Base-by-base conservation (phyloP, 1,140 invertebrate species). In the Sarcophaga bullata region DNA sequence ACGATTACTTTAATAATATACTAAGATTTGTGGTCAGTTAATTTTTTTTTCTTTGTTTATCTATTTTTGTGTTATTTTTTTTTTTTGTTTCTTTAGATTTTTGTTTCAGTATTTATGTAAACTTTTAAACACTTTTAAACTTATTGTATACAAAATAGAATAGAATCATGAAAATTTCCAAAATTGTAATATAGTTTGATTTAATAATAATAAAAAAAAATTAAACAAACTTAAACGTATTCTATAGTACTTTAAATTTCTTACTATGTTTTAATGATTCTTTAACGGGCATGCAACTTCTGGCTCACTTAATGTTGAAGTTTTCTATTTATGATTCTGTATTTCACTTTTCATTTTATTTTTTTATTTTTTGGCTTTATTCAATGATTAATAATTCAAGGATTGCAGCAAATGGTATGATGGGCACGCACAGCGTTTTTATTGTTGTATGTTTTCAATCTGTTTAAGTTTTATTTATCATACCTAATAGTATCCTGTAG, bases 401-500 rank as follows among this genome's bases (percentile, higher is more conserved):
- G 73, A 8, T 78, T 52, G 75, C 75, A 78, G 75, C 75, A 78
- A 78, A 52, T 15, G 11, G 75, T 78, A 78, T 78, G 48, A 78
- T 78, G 48, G 75, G 48, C 86, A 89, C 87, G 86, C 87, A 82
- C 86, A 89, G 86, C 87, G 87, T 89, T 89, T 82, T 84, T 86
- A 73, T 17, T 11, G 48, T 75, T 62, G 73, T 76, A 76, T 54
- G 47, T 78, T 82, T 54, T 47, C 54, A 75, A 68, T 80, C 47
- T 47, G 25, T 68, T 49, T 52, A 19, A 47, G 1, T 10, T 76
- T 76, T 72, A 8, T 46, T 81, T 81, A 46, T 47, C 49, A 54
- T 19, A 82, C 84, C 82, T 89, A 89, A 85, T 89, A 89, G 85
- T 89, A 89, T 73, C 87, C 88, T 81, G 88, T 86, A 84, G 88